Evolutionary conservation across 2,113 vertebrate genomes (phyloP).

Genomic region (Indicator indicator): DNA sequence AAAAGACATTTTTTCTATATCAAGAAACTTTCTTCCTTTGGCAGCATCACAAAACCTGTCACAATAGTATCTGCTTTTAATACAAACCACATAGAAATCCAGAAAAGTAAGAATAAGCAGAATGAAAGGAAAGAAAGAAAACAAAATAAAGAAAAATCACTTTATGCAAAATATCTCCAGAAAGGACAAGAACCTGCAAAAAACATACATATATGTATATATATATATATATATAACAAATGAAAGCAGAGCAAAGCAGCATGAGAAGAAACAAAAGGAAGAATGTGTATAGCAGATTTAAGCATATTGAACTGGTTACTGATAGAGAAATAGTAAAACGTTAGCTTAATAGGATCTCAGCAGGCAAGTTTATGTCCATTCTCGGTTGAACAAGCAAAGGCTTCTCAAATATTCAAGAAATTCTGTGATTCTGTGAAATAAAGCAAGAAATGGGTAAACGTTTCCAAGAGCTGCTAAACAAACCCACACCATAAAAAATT

Average conservation of each 20-base stretch:
- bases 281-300: not conserved
- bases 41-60: not conserved
- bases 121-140: not conserved
- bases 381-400: not conserved
- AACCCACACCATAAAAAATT: not conserved
- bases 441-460: not conserved
- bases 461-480: not conserved
- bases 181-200: not conserved
- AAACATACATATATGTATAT: not conserved
- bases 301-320: not conserved
- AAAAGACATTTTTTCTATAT: not conserved
- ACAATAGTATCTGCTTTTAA: not conserved
- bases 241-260: not conserved
- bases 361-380: not conserved
- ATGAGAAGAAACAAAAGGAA: not conserved
- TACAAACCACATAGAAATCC: not conserved
- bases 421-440: not conserved
- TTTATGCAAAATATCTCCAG: not conserved
- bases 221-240: not conserved
- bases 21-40: not conserved
- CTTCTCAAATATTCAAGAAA: not conserved
- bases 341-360: not conserved
- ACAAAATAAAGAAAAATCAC: not conserved
- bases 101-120: not conserved
- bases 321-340: not conserved